Conservation (phyloP, 2,113 vertebrate species). For the Epinephelus moara region DNA sequence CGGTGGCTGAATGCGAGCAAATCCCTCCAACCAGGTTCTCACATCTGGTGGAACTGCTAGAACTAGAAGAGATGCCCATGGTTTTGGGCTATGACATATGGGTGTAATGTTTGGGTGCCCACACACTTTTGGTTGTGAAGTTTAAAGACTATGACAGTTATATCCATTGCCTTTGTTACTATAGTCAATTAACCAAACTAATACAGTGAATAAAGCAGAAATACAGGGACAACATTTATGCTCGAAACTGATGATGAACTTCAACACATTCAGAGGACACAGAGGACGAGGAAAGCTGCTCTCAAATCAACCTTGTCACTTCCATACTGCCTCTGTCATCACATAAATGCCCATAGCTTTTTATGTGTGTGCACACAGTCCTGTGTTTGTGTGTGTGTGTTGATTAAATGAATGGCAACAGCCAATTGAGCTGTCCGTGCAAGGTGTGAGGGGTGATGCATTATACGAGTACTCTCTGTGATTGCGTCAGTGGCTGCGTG, state of each 20-base stretch:
- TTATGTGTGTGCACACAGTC: not conserved
- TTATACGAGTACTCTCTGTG: slow-evolving; percentile 70
- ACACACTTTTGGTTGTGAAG: not conserved
- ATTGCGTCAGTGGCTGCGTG: slow-evolving; percentile 69
- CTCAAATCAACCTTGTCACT: slow-evolving; percentile 58
- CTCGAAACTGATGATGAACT: not conserved
- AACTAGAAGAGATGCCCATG: not conserved
- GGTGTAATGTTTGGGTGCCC: not conserved
- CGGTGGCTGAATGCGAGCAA: not conserved
- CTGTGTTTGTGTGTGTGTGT: slow-evolving; percentile 33
- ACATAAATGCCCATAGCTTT: slow-evolving; percentile 42
- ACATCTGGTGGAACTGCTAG: not conserved
- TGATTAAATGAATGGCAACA: slow-evolving; percentile 67
- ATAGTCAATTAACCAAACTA: not conserved
- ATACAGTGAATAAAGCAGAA: not conserved
- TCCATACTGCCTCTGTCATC: slow-evolving; percentile 44
- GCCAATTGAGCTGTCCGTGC: slow-evolving; percentile 61
- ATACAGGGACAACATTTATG: not conserved
- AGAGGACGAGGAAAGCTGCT: slow-evolving; percentile 43
- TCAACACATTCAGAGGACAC: slow-evolving; percentile 47
- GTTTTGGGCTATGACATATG: not conserved
- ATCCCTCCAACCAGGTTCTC: not conserved
- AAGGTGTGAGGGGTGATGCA: slow-evolving; percentile 62
- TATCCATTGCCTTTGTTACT: not conserved
- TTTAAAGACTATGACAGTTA: not conserved